These are phyloP conservation scores for Drosophila conformis DNA, from an alignment of 2,888 invertebrate genomes.

Conservation along the genomic window DNA sequence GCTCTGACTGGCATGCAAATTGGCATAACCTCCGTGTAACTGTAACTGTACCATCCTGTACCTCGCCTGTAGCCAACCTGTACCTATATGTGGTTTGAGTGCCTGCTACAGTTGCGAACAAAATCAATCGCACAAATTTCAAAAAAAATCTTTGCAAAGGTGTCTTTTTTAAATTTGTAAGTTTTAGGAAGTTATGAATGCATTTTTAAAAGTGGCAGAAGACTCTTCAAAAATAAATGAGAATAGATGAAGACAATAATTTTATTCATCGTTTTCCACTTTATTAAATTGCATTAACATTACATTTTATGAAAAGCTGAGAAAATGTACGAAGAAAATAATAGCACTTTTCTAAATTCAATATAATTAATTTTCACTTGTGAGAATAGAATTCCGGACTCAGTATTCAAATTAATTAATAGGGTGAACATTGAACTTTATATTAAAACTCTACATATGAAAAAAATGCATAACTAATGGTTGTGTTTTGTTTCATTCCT, in stretches of 20 bases:
- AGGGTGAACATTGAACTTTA: too few relatives aligned
- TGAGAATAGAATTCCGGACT: neutral
- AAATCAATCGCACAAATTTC: neutral
- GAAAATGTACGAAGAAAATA: too few relatives aligned
- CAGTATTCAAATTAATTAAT: neutral
- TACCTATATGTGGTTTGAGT: conserved; percentile 12
- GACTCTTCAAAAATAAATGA: neutral
- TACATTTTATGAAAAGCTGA: too few relatives aligned
- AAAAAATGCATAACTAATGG: neutral
- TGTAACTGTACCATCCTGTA: neutral
- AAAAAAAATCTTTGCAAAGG: neutral
- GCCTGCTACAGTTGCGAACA: neutral
- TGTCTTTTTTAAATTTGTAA: neutral
- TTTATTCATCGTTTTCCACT: neutral
- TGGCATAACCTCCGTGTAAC: conserved; percentile 50
- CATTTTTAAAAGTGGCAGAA: neutral
- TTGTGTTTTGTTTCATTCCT: neutral
- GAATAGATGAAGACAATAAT: neutral
- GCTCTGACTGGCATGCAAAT: conserved; percentile 58
- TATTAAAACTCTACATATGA: neutral
- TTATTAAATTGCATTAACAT: too few relatives aligned
- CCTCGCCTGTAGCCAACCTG: neutral
- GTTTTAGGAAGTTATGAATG: neutral
- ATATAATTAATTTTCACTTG: too few relatives aligned
- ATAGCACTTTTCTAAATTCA: too few relatives aligned